Evolutionary conservation across 2,113 vertebrate genomes (phyloP).

Genomic region (Xyrauchen texanus): DNA sequence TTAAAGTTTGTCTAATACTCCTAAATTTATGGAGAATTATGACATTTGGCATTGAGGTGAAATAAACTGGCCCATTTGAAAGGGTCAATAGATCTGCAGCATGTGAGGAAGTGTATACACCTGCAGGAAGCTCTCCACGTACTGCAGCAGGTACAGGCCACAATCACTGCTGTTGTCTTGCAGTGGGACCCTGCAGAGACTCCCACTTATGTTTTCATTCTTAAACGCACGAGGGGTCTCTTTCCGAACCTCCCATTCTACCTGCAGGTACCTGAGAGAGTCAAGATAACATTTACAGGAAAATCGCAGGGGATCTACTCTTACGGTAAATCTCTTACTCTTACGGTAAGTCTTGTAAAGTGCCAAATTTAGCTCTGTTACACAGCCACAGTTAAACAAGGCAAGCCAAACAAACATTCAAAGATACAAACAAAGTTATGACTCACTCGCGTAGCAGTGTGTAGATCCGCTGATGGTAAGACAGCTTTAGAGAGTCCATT

Average conservation of each 20-base stretch:
- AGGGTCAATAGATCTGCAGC: neutral
- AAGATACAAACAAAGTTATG: neutral
- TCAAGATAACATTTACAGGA: neutral
- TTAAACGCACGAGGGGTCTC: constrained; percentile 78
- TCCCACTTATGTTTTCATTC: constrained; percentile 73
- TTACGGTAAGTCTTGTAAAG: too few species aligned
- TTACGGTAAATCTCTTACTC: neutral
- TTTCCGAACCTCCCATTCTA: constrained; percentile 87
- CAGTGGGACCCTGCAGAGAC: constrained; percentile 84
- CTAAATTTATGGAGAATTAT: neutral
- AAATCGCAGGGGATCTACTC: neutral
- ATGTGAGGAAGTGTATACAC: constrained; percentile 59
- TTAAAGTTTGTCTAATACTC: neutral
- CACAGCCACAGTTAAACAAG: neutral
- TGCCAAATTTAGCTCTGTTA: neutral
- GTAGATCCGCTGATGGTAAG: constrained; percentile 79
- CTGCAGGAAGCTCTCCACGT: constrained; percentile 90
- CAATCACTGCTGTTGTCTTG: constrained; percentile 95
- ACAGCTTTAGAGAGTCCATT: constrained; percentile 89
- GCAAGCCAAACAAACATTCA: neutral
- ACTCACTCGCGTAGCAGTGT: constrained; percentile 90
- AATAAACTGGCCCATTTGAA: too few species aligned
- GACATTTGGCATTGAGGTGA: neutral
- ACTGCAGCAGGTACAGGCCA: constrained; percentile 90
- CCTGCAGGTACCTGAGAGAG: constrained; percentile 84